Conservation (phyloP, 2,888 invertebrate species). For the Amphipoea oculea region DNA sequence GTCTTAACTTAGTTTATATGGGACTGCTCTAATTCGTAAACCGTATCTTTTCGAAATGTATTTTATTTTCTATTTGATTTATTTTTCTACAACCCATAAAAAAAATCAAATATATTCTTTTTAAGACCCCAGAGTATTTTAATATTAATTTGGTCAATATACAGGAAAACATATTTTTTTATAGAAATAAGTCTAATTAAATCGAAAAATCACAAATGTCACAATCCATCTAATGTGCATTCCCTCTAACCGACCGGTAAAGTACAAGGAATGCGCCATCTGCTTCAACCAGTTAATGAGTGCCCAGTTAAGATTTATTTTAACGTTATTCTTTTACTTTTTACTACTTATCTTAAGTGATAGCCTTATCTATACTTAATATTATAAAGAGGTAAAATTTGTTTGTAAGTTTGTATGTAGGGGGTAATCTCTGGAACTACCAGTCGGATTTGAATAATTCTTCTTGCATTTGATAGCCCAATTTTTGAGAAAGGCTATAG, state of each 20-base stretch:
- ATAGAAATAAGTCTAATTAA: neutral
- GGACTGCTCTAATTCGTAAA: neutral
- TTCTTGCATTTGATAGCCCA: too few relatives aligned
- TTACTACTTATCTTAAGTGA: conserved; percentile 64
- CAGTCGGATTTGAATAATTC: too few relatives aligned
- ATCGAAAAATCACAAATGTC: neutral
- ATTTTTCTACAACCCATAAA: neutral
- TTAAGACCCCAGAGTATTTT: neutral
- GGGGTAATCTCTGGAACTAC: too few relatives aligned
- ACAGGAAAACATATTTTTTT: neutral
- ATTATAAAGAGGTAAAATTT: too few relatives aligned
- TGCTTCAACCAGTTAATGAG: conserved; percentile 64
- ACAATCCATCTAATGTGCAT: conserved; percentile 39
- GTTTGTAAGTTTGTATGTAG: too few relatives aligned
- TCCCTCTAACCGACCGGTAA: conserved; percentile 59
- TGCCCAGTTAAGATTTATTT: conserved; percentile 65
- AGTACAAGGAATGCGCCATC: conserved; percentile 60
- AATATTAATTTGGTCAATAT: neutral
- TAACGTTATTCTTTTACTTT: conserved; percentile 60
- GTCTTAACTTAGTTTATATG: neutral
- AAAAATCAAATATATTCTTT: neutral
- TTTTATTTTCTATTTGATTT: too few relatives aligned
- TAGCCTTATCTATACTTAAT: conserved; percentile 40
- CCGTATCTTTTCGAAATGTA: too few relatives aligned
- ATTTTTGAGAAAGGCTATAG: too few relatives aligned